phyloP scores from a whole-genome alignment of 2,113 vertebrate genomes.

The Myiozetetes cayanensis region DNA sequence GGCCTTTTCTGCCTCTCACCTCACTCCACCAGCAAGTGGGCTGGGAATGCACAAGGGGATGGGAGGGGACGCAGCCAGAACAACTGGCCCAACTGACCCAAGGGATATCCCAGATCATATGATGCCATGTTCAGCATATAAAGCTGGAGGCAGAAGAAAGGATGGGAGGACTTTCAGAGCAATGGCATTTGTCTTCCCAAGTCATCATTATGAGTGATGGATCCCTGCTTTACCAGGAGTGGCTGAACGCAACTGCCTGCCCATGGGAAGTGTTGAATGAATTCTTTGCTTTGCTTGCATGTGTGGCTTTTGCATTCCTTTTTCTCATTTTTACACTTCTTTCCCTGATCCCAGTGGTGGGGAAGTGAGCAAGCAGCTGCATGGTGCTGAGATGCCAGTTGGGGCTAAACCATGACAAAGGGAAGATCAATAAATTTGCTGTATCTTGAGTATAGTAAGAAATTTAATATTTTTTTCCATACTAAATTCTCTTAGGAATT shows the following conservation, averaged over 20 bases:
- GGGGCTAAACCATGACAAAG: neutral
- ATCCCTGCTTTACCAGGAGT: neutral
- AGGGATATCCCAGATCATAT: neutral
- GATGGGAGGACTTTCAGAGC: neutral
- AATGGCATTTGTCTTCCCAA: neutral
- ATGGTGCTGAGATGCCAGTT: neutral
- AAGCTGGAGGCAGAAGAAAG: neutral
- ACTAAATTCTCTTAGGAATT: neutral
- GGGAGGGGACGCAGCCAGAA: neutral
- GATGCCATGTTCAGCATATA: neutral
- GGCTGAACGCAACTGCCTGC: neutral
- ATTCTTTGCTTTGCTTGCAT: neutral
- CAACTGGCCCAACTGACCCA: neutral
- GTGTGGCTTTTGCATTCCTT: neutral
- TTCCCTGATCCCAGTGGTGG: accelerated
- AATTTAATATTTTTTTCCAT: neutral
- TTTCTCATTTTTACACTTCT: neutral
- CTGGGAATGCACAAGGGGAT: neutral
- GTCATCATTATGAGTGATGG: no score
- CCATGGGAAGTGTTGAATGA: neutral
- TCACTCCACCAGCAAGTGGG: neutral
- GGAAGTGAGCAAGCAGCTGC: neutral
- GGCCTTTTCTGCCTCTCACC: neutral
- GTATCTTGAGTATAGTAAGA: neutral
- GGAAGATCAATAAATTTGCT: neutral